Base-by-base conservation (phyloP, 2,797 vertebrate genomes). In the Bradypodion pumilum region DNA sequence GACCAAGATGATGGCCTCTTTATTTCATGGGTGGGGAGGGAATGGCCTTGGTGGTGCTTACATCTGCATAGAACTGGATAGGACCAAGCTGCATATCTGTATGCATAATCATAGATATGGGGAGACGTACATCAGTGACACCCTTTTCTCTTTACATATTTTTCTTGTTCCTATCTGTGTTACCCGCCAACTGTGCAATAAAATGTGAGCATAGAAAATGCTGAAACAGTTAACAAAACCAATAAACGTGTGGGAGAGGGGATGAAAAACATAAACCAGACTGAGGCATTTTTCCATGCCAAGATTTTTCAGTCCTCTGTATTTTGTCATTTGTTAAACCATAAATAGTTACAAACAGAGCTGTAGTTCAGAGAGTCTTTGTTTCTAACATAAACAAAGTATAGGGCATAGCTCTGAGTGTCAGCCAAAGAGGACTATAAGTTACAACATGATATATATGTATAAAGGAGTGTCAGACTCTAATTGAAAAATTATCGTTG, bases 241-340 rank as follows among this genome's bases (percentile, higher is more conserved):
- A 90, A 89, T 90, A 92, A 93, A 92, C 84, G 81, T 87, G 82
- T 86, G 49, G 82, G 66, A 92, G 91, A 93, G 87, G 73, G 93
- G 91, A 91, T 85, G 91, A 92, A 93, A 93, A 95, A 94, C 87
- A 94, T 91, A 95, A 95, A 94, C 92, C 93, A 96, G 93, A 93
- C 91, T 90, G 87, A 95, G 92, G 87, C 80, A 86, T 82, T 93
- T 94, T 94, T 93, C 92, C 93, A 94, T 94, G 90, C 89, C 85
- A 86, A 94, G 84, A 95, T 94, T 92, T 96, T 95, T 92, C 93
- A 91, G 95, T 90, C 93, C 94, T 94, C 93, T 95, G 94, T 93
- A 94, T 95, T 95, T 94, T 95, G 91, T 95, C 94, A 95, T 94
- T 94, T 95, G 93, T 93, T 94, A 95, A 95, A 93, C 91, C 89